Base-by-base conservation (phyloP, 2,113 vertebrate species). In the Panurus biarmicus region DNA sequence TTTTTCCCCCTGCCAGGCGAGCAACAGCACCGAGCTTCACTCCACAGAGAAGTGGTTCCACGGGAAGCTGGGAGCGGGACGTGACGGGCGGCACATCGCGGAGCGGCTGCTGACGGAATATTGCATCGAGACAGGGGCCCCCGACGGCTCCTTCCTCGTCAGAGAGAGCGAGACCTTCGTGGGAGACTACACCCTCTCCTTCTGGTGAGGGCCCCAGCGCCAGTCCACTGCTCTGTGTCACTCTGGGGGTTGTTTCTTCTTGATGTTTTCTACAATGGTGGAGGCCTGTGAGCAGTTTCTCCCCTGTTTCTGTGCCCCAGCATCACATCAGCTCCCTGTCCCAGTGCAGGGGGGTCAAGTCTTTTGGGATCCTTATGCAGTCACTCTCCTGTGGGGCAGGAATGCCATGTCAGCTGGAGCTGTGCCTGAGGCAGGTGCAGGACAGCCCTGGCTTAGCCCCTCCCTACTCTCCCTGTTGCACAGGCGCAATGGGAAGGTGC, bases 121-220 rank as follows among this genome's bases (percentile, higher is more conserved):
- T 93, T 99, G 99, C 97, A 97, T 98, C 3, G 99, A 99, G 97
- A 99, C 99, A 0, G 99, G 99, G 5, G 99, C 99, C 4, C 99
- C 99, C 0, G 99, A 99, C 0, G 99, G 99, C 62, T 99, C 99
- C 85, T 99, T 99, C 97, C 98, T 99, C 3, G 99, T 99, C 95
- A 98, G 99, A 4, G 99, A 99, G 98, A 99, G 99, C 28, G 99
- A 99, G 98, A 99, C 99, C 26, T 99, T 99, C 13, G 98, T 99
- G 10, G 99, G 99, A 44, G 99, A 99, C 97, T 99, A 99, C 97
- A 99, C 99, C 1, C 98, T 99, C 25, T 99, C 99, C n/a, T 99
- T 99, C 98, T 99, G 99, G 99, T 99, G 97, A 94, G 94, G n/a
- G 24, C 4, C 42, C 47, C 0, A 6, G 71, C 2, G 0, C 69